A percentile compares a stretch with the other conserved stretches of the same genome.
These are phyloP conservation scores for Cabera pusaria DNA, from an alignment of 2,888 invertebrate genomes.

Conservation along the genomic window DNA sequence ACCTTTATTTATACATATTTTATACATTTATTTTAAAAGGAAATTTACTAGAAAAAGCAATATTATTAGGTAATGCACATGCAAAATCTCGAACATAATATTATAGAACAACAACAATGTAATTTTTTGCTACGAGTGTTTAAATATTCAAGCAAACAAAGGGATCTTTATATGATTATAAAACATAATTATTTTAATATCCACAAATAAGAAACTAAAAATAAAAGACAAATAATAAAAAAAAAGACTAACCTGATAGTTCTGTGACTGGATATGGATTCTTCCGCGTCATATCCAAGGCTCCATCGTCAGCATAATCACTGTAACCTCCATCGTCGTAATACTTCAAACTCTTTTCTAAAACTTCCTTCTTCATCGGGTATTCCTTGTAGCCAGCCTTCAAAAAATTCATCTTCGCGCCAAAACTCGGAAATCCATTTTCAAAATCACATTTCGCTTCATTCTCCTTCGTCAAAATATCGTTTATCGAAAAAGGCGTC, in stretches of 20 bases:
- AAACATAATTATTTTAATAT: too few species aligned
- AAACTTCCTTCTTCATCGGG: conserved; percentile 59
- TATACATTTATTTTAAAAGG: too few species aligned
- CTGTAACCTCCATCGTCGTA: conserved; percentile 69
- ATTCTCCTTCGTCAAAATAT: conserved; percentile 85
- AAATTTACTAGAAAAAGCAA: too few species aligned
- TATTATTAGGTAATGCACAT: too few species aligned
- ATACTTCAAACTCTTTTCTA: conserved; percentile 67
- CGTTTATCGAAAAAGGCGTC: conserved; percentile 89
- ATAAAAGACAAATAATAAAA: conserved; percentile 1
- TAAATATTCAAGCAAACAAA: too few species aligned
- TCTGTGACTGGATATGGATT: conserved; percentile 72
- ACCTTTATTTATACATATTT: too few species aligned
- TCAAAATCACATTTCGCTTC: conserved; percentile 72
- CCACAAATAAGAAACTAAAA: too few species aligned
- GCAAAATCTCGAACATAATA: too few species aligned
- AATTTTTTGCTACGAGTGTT: too few species aligned
- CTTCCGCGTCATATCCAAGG: conserved; percentile 78
- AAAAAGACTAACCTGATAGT: conserved; percentile 60
- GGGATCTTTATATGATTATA: too few species aligned
- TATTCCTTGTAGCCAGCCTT: conserved; percentile 58
- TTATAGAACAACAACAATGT: too few species aligned
- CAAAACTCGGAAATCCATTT: conserved; percentile 66
- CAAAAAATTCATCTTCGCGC: conserved; percentile 66
- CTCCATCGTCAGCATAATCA: conserved; percentile 68